Base-by-base conservation (phyloP, 2,888 invertebrate genomes). In the Sericinus montela region DNA sequence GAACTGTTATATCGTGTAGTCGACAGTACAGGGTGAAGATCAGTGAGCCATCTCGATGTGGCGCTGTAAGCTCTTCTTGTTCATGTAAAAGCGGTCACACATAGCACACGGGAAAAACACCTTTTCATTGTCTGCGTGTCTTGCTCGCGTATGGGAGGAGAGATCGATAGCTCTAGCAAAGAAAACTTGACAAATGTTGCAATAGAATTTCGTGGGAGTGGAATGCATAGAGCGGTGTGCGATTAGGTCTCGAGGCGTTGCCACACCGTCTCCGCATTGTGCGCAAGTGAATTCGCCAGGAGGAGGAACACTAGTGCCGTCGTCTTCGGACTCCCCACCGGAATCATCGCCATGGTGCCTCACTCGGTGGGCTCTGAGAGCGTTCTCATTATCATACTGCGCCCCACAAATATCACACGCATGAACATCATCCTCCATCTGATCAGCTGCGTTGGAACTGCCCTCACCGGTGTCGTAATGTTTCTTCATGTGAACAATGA, bases 401-500 rank as follows among this genome's bases (percentile, higher is more conserved):
- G 91, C 90, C 1, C 90, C 91, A 59, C 93, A 93, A 4, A 92
- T 73, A 15, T 91, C 90, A 59, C 93, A 93, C 7, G 86, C 75
- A 51, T 84, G 83, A 5, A 58, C 64, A 0, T 81, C 88, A 13
- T 81, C 86, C 1, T 83, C 86, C 16, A 62, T 57, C 28, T 69
- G 75, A 6, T 62, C 72, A 0, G 62, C 54, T 6, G 69, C 64
- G 1, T 72, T 59, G 0, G 82, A 75, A 55, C 77, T 73, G 1
- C 80, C 76, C 49, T 83, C 75, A 3, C 81, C 84, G 14, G 86
- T 68, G 23, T 83, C 85, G 64, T 91, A 91, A 58, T 92, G 91
- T 56, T 90, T 85, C 61, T 91, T 90, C 72, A 92, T 90, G 62
- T 93, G 93, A 38, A 91, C 90, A 29, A 91, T 90, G 19, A 93